Conservation (phyloP, 2,797 vertebrate species). For the Hydrocynus forskahlii region DNA sequence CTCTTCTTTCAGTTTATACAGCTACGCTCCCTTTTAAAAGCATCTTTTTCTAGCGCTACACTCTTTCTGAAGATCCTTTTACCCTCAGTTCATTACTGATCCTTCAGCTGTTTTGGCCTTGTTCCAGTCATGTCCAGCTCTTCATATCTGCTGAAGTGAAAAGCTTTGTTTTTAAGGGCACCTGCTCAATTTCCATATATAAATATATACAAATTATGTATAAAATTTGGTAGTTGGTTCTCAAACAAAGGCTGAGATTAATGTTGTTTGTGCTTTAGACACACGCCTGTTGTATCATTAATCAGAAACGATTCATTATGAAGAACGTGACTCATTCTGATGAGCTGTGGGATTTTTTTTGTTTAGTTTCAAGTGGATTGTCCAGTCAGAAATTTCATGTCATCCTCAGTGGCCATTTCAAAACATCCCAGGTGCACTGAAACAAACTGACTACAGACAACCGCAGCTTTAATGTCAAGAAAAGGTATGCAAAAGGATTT, state of each 20-base stretch:
- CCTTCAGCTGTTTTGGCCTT: not conserved
- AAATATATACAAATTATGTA: not conserved
- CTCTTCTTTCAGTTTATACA: not conserved
- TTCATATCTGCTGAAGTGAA: not conserved
- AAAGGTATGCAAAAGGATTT: not conserved
- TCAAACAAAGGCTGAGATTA: not conserved
- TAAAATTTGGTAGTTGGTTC: not conserved
- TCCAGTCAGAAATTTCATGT: not conserved
- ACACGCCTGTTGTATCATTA: not conserved
- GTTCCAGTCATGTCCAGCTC: not conserved
- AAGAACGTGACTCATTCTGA: not conserved
- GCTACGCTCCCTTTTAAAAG: not conserved
- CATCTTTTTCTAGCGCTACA: not conserved
- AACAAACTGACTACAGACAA: conserved; percentile 1
- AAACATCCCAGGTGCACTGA: conserved; percentile 5
- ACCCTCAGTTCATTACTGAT: not conserved
- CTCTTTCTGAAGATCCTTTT: not conserved
- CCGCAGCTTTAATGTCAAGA: not conserved
- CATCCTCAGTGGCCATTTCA: not conserved
- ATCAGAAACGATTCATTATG: not conserved
- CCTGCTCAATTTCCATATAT: not conserved
- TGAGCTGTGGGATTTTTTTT: not conserved
- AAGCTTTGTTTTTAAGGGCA: not conserved
- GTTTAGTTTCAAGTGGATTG: not conserved
- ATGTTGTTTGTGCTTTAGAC: not conserved